Conservation (phyloP, 2,888 invertebrate genomes). For the Scaptomyza tumidula region DNA sequence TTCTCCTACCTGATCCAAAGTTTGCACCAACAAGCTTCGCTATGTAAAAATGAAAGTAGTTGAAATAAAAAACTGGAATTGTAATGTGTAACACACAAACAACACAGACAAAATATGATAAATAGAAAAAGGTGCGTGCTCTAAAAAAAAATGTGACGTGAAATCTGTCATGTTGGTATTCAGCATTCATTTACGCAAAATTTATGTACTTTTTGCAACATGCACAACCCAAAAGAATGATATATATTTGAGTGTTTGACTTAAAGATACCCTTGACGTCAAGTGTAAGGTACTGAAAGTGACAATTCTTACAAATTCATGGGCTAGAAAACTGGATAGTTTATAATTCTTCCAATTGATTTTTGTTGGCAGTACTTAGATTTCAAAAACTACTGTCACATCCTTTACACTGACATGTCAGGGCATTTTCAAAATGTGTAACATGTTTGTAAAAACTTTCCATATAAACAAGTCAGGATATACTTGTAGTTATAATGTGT, state of each 20-base stretch:
- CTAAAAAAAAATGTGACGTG: conserved; percentile 8
- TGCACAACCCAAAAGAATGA: neutral
- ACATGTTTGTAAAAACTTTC: neutral
- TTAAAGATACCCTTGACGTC: neutral
- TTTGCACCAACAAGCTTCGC: neutral
- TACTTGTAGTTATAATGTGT: neutral
- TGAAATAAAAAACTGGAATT: conserved; percentile 22
- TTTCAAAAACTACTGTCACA: neutral
- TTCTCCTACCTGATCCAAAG: conserved; percentile 24
- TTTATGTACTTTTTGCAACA: conserved; percentile 19
- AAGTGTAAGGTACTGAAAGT: too few relatives aligned
- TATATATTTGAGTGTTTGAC: neutral
- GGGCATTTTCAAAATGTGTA: neutral
- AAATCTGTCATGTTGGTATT: conserved; percentile 19
- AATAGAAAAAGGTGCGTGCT: conserved; percentile 28
- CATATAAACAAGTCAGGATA: conserved; percentile 6
- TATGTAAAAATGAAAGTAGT: conserved; percentile 4
- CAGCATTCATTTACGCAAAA: conserved; percentile 15
- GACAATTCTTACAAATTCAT: too few relatives aligned
- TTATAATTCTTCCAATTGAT: neutral
- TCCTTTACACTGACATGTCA: neutral
- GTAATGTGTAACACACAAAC: neutral
- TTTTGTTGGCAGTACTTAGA: neutral
- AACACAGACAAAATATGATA: neutral
- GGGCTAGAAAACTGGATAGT: too few relatives aligned